These are phyloP conservation scores for Muscicapa adusta DNA, from an alignment of 2,113 vertebrate genomes.

Conservation along the genomic window DNA sequence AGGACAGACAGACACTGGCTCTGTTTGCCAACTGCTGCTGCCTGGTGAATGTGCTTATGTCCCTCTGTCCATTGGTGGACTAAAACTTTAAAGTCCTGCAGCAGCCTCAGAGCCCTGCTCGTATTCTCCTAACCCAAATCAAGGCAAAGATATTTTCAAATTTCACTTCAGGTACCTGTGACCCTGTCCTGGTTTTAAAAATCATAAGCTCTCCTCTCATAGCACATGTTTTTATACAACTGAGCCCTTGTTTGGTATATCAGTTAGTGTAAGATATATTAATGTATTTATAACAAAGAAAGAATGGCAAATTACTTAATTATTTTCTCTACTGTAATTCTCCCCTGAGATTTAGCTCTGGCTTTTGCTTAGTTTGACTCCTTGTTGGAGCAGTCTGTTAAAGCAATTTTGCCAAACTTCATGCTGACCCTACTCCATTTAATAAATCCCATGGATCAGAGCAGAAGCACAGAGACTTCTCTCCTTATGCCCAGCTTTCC, in stretches of 20 bases:
- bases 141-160: not conserved
- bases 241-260: not conserved
- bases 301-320: not conserved
- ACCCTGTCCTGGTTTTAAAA: not conserved
- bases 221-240: not conserved
- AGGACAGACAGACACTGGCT: conserved; percentile 29
- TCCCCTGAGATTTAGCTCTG: not conserved
- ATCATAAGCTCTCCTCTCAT: not conserved
- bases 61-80: not conserved
- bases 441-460: not conserved
- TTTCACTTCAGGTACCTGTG: conserved; percentile 4
- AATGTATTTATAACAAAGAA: not conserved
- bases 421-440: not conserved
- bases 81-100: not conserved
- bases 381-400: not conserved
- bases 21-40: conserved; percentile 39
- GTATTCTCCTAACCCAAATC: not conserved
- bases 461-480: not conserved
- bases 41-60: conserved; percentile 18
- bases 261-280: not conserved
- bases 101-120: conserved; percentile 16
- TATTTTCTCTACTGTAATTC: not conserved
- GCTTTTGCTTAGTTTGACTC: not conserved
- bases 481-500: not conserved
- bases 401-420: not conserved